These are phyloP conservation scores for Pristionchus mayeri DNA, from an alignment of 2,888 invertebrate species.

Conservation along the genomic window DNA sequence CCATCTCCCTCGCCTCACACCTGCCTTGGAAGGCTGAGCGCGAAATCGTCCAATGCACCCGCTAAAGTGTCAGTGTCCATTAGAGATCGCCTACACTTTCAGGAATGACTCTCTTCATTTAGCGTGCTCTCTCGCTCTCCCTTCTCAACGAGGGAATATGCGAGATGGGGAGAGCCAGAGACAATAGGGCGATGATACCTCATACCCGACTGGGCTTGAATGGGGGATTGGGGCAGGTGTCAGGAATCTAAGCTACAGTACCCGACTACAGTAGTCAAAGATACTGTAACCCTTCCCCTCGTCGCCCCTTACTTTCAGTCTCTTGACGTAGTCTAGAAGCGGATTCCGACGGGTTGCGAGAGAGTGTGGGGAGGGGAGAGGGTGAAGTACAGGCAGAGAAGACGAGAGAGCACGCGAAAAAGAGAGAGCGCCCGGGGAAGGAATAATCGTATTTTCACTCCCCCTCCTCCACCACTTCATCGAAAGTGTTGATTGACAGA, in stretches of 20 bases:
- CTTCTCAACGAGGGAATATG: not conserved
- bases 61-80: constrained; percentile 42
- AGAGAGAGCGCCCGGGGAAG: not conserved
- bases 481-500: constrained; percentile 40
- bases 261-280: too few relatives aligned
- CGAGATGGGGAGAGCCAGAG: not conserved
- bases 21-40: too few relatives aligned
- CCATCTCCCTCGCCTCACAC: too few relatives aligned
- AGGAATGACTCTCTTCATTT: too few relatives aligned
- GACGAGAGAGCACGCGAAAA: not conserved
- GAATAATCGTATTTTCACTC: constrained; percentile 43
- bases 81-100: not conserved
- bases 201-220: not conserved
- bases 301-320: not conserved
- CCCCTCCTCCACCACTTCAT: constrained; percentile 15
- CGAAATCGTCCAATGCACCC: not conserved
- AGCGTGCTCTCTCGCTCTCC: too few relatives aligned
- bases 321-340: not conserved
- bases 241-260: not conserved
- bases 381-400: not conserved
- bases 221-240: constrained; percentile 27
- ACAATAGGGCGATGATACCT: not conserved
- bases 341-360: constrained; percentile 11
- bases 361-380: not conserved
- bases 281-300: not conserved